Percentiles rank a stretch among this genome's conserved stretches.
phyloP scores from a whole-genome alignment of 2,113 vertebrate genomes.

The Crotophaga sulcirostris region DNA sequence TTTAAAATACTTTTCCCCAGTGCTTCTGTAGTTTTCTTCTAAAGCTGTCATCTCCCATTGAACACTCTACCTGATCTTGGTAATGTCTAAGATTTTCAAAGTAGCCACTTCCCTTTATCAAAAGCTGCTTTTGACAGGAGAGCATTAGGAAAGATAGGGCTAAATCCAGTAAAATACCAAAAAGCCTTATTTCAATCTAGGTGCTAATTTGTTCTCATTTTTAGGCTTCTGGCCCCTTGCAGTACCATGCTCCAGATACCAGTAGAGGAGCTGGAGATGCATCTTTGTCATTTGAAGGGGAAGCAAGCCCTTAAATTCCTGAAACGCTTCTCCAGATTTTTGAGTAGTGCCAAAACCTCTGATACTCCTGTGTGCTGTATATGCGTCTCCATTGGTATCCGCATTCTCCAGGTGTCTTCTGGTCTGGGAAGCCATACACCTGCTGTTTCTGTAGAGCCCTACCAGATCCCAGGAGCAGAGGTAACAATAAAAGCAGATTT shows the following conservation, averaged over 20 bases:
- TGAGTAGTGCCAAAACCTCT: background rate
- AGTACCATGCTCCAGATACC: background rate
- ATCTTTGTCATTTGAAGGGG: background rate
- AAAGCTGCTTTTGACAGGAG: background rate
- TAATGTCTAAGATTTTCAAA: background rate
- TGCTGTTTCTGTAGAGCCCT: background rate
- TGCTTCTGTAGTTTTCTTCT: background rate
- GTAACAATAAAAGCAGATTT: background rate
- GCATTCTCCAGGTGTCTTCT: background rate
- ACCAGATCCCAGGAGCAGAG: background rate
- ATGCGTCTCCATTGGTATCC: background rate
- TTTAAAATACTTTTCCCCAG: rapidly evolving
- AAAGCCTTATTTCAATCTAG: background rate
- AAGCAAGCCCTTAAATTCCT: background rate
- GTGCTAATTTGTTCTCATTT: background rate
- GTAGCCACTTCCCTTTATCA: background rate
- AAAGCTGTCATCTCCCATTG: background rate
- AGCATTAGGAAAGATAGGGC: background rate
- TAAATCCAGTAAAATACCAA: background rate
- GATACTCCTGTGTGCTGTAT: rapidly evolving
- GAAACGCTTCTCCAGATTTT: background rate
- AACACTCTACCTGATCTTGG: background rate
- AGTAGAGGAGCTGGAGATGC: background rate
- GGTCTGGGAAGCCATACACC: background rate
- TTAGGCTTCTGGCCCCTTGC: background rate